Conservation (phyloP, 2,888 invertebrate species). For the Cosmopolites sordidus region DNA sequence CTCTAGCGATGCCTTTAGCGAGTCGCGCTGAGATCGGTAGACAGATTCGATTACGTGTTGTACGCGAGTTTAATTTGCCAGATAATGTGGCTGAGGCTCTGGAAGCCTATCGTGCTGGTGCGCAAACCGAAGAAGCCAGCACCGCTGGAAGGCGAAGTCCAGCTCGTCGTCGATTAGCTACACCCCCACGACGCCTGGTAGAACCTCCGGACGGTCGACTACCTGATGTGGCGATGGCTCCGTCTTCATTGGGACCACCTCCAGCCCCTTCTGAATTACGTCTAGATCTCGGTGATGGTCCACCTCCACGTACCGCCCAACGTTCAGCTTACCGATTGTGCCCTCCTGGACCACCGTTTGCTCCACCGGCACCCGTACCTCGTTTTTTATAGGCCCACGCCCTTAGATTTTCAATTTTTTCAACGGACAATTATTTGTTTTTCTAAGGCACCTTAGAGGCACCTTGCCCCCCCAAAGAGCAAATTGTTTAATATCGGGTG, state of each 20-base stretch:
- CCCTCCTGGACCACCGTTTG: conserved; percentile 23
- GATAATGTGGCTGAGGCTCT: conserved; percentile 80
- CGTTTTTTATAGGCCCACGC: conserved; percentile 23
- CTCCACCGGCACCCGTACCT: conserved; percentile 22
- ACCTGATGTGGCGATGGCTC: conserved; percentile 93
- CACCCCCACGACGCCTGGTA: conserved; percentile 38
- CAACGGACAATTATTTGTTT: conserved; percentile 15
- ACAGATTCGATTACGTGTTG: conserved; percentile 80
- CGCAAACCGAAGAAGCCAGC: conserved; percentile 18
- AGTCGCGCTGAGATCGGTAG: conserved; percentile 73
- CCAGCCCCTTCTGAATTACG: conserved; percentile 56
- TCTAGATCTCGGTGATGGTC: conserved; percentile 79
- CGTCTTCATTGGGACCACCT: conserved; percentile 57
- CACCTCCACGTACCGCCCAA: conserved; percentile 15
- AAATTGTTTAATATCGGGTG: neutral
- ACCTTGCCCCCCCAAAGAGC: neutral
- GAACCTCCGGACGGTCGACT: conserved; percentile 63
- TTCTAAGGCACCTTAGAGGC: conserved; percentile 3
- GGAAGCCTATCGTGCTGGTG: conserved; percentile 37
- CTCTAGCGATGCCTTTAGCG: conserved; percentile 68
- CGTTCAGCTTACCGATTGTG: conserved; percentile 22
- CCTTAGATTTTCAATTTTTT: conserved; percentile 13
- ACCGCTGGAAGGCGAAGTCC: conserved; percentile 18
- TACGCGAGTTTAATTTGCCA: conserved; percentile 90
- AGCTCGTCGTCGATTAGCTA: conserved; percentile 50